phyloP scores from a whole-genome alignment of 2,888 invertebrate genomes.

The Uropetala carovei region DNA sequence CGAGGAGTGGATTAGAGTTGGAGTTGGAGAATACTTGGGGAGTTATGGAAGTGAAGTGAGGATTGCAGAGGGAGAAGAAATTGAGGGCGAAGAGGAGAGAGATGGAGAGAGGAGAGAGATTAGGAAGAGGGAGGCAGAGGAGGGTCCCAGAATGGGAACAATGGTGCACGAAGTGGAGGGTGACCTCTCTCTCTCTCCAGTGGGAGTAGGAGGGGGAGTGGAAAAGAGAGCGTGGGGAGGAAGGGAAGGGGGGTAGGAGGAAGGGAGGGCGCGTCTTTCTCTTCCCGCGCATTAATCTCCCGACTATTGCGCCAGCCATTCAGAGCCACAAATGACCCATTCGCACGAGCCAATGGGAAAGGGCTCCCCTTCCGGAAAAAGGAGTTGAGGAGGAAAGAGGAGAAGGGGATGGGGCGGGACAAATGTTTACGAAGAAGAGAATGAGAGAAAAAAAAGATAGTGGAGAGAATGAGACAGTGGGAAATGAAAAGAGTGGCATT shows the following conservation, averaged over 20 bases:
- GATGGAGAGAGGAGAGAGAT: not conserved
- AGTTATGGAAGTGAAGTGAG: not conserved
- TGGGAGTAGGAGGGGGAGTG: not conserved
- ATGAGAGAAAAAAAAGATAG: not conserved
- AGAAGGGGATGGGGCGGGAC: not conserved
- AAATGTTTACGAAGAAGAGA: slow-evolving; percentile 3
- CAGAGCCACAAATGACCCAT: slow-evolving; percentile 8
- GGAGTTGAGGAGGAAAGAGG: not conserved
- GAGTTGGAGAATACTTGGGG: not conserved
- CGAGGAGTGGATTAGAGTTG: not conserved
- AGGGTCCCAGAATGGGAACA: not conserved
- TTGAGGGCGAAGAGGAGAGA: not conserved
- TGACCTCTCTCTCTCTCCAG: not conserved
- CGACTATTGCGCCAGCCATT: slow-evolving; percentile 9
- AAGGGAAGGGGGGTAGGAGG: not conserved
- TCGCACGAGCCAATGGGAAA: slow-evolving; percentile 6
- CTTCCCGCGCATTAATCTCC: not conserved
- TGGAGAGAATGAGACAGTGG: not conserved
- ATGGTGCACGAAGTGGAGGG: no score
- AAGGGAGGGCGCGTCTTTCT: not conserved
- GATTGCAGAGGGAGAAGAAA: slow-evolving; percentile 2
- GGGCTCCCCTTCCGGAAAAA: not conserved
- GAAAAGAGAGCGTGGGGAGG: not conserved
- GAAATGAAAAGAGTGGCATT: not conserved
- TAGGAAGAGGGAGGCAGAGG: not conserved